These are phyloP conservation scores for Pithys albifrons DNA, from an alignment of 2,113 vertebrate species.

Conservation along the genomic window DNA sequence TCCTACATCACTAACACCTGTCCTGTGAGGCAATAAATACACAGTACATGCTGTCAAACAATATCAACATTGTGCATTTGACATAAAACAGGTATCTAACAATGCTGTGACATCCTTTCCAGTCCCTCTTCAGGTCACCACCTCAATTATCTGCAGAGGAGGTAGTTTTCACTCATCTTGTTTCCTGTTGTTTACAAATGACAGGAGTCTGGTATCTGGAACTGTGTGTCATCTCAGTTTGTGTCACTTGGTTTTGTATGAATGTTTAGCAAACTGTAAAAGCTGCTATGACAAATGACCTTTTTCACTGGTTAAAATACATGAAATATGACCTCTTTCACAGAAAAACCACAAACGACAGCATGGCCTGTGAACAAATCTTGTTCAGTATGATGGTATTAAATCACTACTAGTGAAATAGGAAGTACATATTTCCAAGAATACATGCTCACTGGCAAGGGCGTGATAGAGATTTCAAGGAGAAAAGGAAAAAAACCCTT, in stretches of 20 bases:
- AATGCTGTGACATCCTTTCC: neutral
- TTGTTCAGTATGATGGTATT: neutral
- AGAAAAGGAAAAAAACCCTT: neutral
- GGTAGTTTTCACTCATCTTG: conserved; percentile 4
- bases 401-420: neutral
- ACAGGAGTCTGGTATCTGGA: neutral
- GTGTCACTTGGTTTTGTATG: neutral
- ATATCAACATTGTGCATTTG: neutral
- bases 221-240: neutral
- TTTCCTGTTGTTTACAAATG: conserved; percentile 39
- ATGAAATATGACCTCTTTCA: neutral
- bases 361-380: neutral
- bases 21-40: neutral
- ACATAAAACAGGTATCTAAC: conserved; percentile 18
- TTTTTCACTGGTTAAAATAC: conserved; percentile 5
- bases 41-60: conserved; percentile 1
- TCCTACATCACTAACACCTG: neutral
- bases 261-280: neutral
- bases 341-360: neutral
- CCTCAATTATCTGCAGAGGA: conserved; percentile 22
- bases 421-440: neutral
- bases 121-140: conserved; percentile 2
- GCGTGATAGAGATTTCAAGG: neutral
- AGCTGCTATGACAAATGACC: neutral
- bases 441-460: neutral